Evolutionary conservation across 1,140 invertebrate species (phyloP), one percentile per base, ranked within the genome.

Genomic region (Brachionus rubens): DNA sequence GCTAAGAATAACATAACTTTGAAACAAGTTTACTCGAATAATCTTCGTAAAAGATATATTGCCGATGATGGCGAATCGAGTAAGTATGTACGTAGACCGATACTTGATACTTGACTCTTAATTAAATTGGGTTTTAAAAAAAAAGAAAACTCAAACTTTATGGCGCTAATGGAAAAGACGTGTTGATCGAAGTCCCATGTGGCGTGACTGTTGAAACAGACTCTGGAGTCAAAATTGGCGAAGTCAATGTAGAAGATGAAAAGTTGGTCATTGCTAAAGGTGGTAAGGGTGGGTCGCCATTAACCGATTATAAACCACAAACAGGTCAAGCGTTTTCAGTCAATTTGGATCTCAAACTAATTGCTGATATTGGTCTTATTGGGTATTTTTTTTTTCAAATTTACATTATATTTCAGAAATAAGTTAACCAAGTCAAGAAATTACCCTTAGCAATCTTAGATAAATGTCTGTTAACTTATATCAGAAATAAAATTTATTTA

Each of bases 361-460:
- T 99, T 89, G 96, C 96, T 3, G 90, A 98, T 83, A 87, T 94
- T 78, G 96, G 96, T 76, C 83, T 99, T 80, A 90, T 91, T 30
- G 30, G 36, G 59, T 26, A 40, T 26, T 33, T 41, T 19, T 16
- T 33, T n/a, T 50, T 46, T 56, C 19, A 56, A 0, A 4, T 2
- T 19, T 6, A 9, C 2, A 48, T 21, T 47, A 67, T 79, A 50
- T 76, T 77, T 83, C 84, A 56, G 79, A 91, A 90, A 89, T 96
- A n/a, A n/a, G n/a, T n/a, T n/a, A n/a, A n/a, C n/a, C n/a, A n/a
- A n/a, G n/a, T n/a, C n/a, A n/a, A n/a, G n/a, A n/a, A n/a, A n/a
- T n/a, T n/a, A n/a, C n/a, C n/a, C n/a, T n/a, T n/a, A n/a, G n/a
- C n/a, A n/a, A n/a, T n/a, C n/a, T n/a, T n/a, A n/a, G n/a, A n/a